A percentile compares a stretch with the other conserved stretches of the same genome.
Evolutionary conservation across 2,113 vertebrate genomes (phyloP).

Genomic region (Oryctolagus cuniculus): mOryCun1.1 NC_091451.1:9280001-9280500

Average conservation of each 20-base stretch:
- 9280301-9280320: background rate
- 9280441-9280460: constrained; percentile 46
- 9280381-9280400: constrained; percentile 59
- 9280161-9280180: background rate
- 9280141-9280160: background rate
- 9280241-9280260: background rate
- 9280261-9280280: constrained; percentile 9
- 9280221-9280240: background rate
- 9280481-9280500: constrained; percentile 18
- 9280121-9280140: background rate
- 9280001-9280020: background rate
- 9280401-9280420: constrained; percentile 48
- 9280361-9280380: constrained; percentile 53
- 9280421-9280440: constrained; percentile 56
- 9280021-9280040: background rate
- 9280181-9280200: constrained; percentile 6
- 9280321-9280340: constrained; percentile 7
- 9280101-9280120: background rate
- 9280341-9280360: constrained; percentile 29
- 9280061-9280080: background rate
- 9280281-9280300: constrained; percentile 32
- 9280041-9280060: background rate
- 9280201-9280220: background rate
- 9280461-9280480: background rate
- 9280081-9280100: background rate